Evolutionary conservation across 1,140 invertebrate genomes (phyloP).

Genomic region (Chironomus tepperi): DNA sequence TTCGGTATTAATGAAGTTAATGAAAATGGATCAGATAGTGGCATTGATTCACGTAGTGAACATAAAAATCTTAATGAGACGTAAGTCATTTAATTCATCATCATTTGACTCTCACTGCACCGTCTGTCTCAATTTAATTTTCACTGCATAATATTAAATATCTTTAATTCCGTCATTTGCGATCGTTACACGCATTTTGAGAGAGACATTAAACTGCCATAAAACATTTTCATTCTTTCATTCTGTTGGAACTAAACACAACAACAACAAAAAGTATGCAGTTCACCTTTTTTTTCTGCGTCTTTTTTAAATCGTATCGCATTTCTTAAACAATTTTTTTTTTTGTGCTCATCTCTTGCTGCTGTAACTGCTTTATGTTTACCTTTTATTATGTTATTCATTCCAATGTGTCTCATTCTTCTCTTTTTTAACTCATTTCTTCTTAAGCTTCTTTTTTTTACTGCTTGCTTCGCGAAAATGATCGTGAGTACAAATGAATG

Average conservation of each 20-base stretch:
- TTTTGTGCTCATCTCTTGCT: background rate
- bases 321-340: background rate
- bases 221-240: background rate
- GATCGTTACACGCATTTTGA: background rate
- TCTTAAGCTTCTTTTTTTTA: too few species aligned
- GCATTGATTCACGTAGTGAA: background rate
- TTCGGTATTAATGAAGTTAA: slow-evolving; percentile 30
- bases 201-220: slow-evolving; percentile 12
- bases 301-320: slow-evolving; percentile 1
- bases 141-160: background rate
- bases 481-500: background rate
- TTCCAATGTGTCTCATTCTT: background rate
- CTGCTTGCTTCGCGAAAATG: too few species aligned
- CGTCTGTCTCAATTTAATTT: background rate
- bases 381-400: background rate
- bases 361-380: background rate
- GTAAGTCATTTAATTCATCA: background rate
- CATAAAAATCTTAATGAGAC: background rate
- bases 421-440: background rate
- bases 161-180: background rate
- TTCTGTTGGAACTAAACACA: background rate
- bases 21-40: slow-evolving; percentile 17
- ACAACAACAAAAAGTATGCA: background rate
- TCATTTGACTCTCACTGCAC: too few species aligned
- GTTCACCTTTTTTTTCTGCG: background rate